Evolutionary conservation across 2,113 vertebrate genomes (phyloP).

Genomic region (Phylloscopus trochiloides): DNA sequence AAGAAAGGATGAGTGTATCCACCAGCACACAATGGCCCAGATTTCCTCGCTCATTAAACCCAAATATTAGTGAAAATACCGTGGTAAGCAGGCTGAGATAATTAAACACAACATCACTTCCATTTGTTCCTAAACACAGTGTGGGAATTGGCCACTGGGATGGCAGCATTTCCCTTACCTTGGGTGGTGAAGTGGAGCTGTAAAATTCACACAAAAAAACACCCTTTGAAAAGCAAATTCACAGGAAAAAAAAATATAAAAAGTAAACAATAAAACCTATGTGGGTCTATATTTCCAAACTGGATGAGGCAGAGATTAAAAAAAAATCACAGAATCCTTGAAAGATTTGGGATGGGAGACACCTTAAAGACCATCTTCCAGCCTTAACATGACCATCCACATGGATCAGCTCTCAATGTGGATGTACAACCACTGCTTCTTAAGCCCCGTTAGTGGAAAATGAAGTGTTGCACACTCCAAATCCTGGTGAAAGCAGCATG

Average conservation of each 20-base stretch:
- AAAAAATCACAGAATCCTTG: not conserved
- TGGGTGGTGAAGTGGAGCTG: not conserved
- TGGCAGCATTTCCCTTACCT: not conserved
- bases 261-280: not conserved
- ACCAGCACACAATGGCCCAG: not conserved
- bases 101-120: not conserved
- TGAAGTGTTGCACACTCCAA: not conserved
- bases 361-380: not conserved
- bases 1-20: not conserved
- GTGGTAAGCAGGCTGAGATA: not conserved
- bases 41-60: slow-evolving; percentile 14
- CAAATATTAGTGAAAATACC: not conserved
- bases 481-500: not conserved
- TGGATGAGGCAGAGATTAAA: not conserved
- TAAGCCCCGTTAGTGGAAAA: not conserved
- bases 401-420: not conserved
- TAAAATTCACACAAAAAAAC: not conserved
- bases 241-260: not conserved
- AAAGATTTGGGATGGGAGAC: not conserved
- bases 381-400: not conserved
- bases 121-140: not conserved
- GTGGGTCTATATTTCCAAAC: not conserved
- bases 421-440: not conserved
- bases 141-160: not conserved
- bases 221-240: not conserved